Conservation (phyloP, 53 echinoderm and acorn worm species). For the Actinopyga echinites region DNA sequence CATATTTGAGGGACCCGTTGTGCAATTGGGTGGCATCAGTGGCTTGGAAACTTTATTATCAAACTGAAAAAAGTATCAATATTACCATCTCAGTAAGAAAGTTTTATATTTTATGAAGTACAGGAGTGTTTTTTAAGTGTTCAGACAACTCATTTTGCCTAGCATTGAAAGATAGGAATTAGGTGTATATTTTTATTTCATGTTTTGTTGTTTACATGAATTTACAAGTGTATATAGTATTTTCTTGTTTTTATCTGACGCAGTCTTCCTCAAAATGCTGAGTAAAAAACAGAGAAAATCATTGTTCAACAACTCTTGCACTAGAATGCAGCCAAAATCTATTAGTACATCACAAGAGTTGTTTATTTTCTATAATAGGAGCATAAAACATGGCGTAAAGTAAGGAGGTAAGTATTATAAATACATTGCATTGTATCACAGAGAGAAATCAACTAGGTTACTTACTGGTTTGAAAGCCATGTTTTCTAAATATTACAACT, state of each 20-base stretch:
- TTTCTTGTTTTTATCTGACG: constrained; percentile 16
- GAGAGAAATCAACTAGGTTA: no score
- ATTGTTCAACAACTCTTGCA: no score
- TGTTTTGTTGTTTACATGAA: background rate
- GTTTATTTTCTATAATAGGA: no score
- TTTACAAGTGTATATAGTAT: constrained; percentile 12
- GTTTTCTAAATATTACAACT: no score
- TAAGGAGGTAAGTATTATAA: no score
- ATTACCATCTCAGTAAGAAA: background rate
- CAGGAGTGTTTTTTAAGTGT: background rate
- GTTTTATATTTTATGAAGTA: constrained; percentile 21
- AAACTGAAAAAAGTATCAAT: background rate
- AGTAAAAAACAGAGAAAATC: background rate
- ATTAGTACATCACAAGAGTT: no score
- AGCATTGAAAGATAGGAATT: no score
- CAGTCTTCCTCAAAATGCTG: constrained; percentile 1
- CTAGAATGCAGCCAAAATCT: no score
- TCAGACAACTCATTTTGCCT: background rate
- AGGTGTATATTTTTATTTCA: constrained; percentile 5
- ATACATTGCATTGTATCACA: no score
- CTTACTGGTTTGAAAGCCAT: no score
- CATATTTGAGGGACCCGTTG: constrained; percentile 7
- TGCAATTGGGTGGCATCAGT: constrained; percentile 16
- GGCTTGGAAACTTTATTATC: background rate
- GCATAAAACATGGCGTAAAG: no score